phyloP scores from a whole-genome alignment of 2,113 vertebrate species.

The Muntiacus muntjak region DNA sequence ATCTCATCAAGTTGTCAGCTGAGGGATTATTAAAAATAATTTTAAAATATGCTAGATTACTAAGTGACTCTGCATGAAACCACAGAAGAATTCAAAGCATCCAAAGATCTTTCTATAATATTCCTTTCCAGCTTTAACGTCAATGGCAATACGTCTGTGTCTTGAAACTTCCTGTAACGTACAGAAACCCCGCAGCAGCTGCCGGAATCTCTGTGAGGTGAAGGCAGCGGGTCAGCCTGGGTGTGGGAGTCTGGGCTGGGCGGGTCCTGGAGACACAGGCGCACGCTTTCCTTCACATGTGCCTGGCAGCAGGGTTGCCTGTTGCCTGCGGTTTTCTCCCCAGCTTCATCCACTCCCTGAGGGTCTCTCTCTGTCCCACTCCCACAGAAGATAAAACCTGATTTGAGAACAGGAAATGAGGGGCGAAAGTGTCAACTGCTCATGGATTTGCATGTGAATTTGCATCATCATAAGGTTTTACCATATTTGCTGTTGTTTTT shows the following conservation, averaged over 20 bases:
- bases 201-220: not conserved
- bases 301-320: not conserved
- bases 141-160: not conserved
- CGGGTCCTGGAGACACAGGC: not conserved
- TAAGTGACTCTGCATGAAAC: not conserved
- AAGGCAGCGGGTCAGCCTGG: not conserved
- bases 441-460: not conserved
- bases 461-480: no score
- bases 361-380: not conserved
- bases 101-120: not conserved
- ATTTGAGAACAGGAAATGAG: not conserved
- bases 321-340: not conserved
- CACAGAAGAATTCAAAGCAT: not conserved
- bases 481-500: not conserved
- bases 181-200: not conserved
- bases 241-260: not conserved
- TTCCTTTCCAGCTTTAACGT: not conserved
- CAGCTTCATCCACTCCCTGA: not conserved
- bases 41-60: not conserved
- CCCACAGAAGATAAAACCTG: not conserved
- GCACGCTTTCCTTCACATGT: no score
- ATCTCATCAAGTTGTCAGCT: not conserved
- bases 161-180: not conserved
- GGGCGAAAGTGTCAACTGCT: not conserved
- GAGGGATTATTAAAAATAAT: not conserved